Conservation (phyloP, 2,113 vertebrate genomes). For the Podarcis muralis region DNA sequence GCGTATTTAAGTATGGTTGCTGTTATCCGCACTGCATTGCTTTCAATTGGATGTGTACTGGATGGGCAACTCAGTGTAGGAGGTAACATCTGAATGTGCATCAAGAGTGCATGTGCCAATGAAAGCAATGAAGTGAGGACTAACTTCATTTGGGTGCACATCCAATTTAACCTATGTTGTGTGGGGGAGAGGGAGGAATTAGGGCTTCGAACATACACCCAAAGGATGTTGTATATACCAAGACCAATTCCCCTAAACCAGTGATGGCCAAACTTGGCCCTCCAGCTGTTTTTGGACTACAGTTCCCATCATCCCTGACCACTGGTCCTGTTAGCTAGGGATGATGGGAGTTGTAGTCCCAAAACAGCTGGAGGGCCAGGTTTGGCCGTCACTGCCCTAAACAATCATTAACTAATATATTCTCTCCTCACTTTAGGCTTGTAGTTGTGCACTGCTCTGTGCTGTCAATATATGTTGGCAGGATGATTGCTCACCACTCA, state of each 20-base stretch:
- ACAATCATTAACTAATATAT: too few species aligned
- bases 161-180: neutral
- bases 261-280: too few species aligned
- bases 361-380: too few species aligned
- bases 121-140: neutral
- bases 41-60: neutral
- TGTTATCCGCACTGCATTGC: neutral
- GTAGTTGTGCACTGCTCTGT: neutral
- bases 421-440: neutral
- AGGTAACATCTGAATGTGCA: neutral
- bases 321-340: too few species aligned
- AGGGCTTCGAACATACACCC: too few species aligned
- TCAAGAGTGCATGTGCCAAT: neutral
- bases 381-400: too few species aligned
- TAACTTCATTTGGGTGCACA: neutral
- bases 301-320: too few species aligned
- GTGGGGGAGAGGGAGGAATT: neutral
- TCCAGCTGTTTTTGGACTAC: too few species aligned
- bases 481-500: neutral
- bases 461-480: neutral
- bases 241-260: neutral
- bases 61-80: neutral
- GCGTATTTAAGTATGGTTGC: neutral
- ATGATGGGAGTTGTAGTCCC: too few species aligned
- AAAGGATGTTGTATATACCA: neutral